A percentile compares a stretch with the other conserved stretches of the same genome.
Evolutionary conservation across 2,888 invertebrate species (phyloP).

Genomic region (Trachelus stipa): DNA sequence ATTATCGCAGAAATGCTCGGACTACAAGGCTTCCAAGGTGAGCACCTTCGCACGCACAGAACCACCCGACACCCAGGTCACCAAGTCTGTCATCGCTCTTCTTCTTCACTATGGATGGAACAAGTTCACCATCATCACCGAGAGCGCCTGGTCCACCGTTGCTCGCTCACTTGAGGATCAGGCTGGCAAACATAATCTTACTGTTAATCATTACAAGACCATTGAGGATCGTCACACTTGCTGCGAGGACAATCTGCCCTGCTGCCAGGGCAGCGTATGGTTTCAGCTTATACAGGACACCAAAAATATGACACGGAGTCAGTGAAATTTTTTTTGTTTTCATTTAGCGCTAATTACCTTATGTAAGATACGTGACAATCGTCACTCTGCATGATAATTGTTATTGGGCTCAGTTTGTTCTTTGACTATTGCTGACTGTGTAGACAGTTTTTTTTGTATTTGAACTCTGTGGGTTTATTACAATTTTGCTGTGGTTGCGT

Average conservation of each 20-base stretch:
- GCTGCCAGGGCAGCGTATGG: constrained; percentile 85
- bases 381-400: neutral
- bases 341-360: neutral
- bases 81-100: constrained; percentile 93
- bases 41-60: constrained; percentile 94
- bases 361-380: neutral
- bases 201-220: constrained; percentile 81
- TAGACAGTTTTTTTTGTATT: neutral
- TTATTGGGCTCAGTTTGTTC: neutral
- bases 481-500: neutral
- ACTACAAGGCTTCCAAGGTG: constrained; percentile 86
- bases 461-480: neutral
- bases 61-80: constrained; percentile 95
- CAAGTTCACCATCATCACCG: constrained; percentile 90
- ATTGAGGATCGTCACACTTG: constrained; percentile 81
- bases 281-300: constrained; percentile 87
- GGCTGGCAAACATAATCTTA: constrained; percentile 82
- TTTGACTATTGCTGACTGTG: neutral
- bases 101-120: constrained; percentile 93
- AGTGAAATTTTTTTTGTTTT: constrained; percentile 55
- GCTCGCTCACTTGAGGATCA: constrained; percentile 83
- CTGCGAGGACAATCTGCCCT: constrained; percentile 79
- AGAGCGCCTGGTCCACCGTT: constrained; percentile 84
- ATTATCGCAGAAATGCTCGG: constrained; percentile 90
- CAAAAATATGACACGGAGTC: constrained; percentile 86